Conservation (phyloP, 2,797 vertebrate genomes). For the Momotus momota region DNA sequence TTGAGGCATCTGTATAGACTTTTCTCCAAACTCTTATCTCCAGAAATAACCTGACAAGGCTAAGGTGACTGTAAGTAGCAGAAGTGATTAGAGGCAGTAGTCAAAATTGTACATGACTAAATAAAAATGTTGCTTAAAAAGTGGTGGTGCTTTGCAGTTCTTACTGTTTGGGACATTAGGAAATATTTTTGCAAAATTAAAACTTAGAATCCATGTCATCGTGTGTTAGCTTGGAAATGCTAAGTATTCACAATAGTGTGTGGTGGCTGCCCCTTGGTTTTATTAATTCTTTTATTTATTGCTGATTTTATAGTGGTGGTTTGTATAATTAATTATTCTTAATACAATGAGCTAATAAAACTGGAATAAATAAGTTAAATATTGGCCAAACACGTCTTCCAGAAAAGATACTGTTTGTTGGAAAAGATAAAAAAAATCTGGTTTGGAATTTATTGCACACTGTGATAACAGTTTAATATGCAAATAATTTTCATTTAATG, state of each 20-base stretch:
- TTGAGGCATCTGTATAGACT: neutral
- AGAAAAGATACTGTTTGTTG: neutral
- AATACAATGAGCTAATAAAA: neutral
- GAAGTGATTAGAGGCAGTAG: neutral
- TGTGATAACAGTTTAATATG: neutral
- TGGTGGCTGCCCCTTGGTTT: neutral
- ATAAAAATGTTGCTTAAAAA: neutral
- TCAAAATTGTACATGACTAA: neutral
- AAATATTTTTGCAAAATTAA: neutral
- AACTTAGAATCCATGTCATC: neutral
- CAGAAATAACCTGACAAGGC: neutral
- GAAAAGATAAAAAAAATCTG: neutral
- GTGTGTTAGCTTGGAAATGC: neutral
- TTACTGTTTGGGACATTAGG: neutral
- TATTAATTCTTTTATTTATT: neutral
- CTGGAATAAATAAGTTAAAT: neutral
- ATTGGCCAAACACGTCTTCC: neutral
- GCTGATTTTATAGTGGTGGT: neutral
- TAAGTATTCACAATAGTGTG: neutral
- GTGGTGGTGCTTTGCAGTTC: neutral
- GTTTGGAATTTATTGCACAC: neutral
- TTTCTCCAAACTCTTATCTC: neutral
- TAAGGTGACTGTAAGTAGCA: neutral
- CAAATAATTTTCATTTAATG: neutral
- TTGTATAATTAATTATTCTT: neutral